These are phyloP conservation scores for Drosophila micromelanica DNA, from an alignment of 1,140 invertebrate genomes.

Conservation along the genomic window DNA sequence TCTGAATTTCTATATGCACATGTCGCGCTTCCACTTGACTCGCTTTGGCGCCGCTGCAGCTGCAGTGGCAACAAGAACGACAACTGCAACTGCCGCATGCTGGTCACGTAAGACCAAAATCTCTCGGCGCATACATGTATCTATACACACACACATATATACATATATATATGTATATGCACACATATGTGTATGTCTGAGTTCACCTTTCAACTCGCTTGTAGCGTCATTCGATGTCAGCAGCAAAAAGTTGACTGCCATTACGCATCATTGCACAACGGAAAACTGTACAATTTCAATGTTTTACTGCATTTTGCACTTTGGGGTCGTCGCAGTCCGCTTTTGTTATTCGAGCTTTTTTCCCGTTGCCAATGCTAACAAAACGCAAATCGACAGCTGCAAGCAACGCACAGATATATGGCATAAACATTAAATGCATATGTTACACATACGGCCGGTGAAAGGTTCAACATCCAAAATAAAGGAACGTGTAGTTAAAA, in stretches of 20 bases:
- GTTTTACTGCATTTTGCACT: constrained; percentile 76
- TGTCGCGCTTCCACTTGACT: constrained; percentile 34
- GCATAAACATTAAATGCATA: constrained; percentile 51
- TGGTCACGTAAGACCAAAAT: constrained; percentile 71
- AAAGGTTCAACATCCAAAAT: too few species aligned
- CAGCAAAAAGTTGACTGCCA: constrained; percentile 43
- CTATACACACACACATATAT: not conserved
- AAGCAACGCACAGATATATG: constrained; percentile 14
- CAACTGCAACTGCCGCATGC: constrained; percentile 48
- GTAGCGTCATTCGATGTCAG: constrained; percentile 22
- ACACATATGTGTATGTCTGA: constrained; percentile 13
- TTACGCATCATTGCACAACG: constrained; percentile 67
- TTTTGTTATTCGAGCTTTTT: constrained; percentile 13
- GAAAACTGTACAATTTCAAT: constrained; percentile 73
- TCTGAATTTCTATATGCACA: constrained; percentile 12
- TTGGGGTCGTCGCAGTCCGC: constrained; percentile 38
- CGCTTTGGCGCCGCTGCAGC: constrained; percentile 12
- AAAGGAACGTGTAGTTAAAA: too few species aligned
- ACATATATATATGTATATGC: constrained; percentile 8
- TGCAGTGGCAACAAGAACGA: constrained; percentile 22
- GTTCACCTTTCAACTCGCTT: constrained; percentile 49
- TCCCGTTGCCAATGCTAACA: constrained; percentile 7
- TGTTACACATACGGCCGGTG: constrained; percentile 61
- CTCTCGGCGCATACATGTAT: constrained; percentile 19
- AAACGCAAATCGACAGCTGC: constrained; percentile 44